phyloP scores from a whole-genome alignment of 1,140 invertebrate genomes.

The Drosophila azteca region DNA sequence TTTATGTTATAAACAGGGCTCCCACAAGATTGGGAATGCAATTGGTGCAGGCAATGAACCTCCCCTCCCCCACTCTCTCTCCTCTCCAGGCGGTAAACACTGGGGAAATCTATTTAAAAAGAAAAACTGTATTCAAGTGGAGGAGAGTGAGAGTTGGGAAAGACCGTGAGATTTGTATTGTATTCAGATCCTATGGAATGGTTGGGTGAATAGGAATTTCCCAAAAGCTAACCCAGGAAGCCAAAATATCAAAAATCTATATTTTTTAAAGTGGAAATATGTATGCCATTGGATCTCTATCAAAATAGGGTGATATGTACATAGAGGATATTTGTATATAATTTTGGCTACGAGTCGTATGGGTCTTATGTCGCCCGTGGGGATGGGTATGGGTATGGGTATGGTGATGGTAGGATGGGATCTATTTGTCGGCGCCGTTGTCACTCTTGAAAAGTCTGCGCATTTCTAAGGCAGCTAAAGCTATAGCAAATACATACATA shows the following conservation, averaged over 20 bases:
- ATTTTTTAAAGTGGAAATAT: too few species aligned
- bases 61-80: too few species aligned
- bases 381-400: background rate
- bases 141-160: background rate
- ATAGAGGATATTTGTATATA: background rate
- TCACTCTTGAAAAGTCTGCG: constrained; percentile 60
- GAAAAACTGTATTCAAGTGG: background rate
- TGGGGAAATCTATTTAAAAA: too few species aligned
- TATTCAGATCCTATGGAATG: background rate
- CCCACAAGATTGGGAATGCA: constrained; percentile 8
- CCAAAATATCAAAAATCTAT: background rate
- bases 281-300: too few species aligned
- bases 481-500: constrained; percentile 5
- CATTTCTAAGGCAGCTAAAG: constrained; percentile 16
- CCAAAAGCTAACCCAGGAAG: background rate
- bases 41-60: constrained; percentile 16
- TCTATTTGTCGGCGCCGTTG: constrained; percentile 67
- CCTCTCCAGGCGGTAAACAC: too few species aligned
- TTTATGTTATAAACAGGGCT: constrained; percentile 34
- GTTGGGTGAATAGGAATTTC: background rate
- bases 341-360: too few species aligned
- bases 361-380: too few species aligned
- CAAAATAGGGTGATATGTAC: background rate
- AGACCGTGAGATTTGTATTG: too few species aligned
- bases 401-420: constrained; percentile 8